phyloP scores from a whole-genome alignment of 2,888 invertebrate genomes.

The Conus canariensis region DNA sequence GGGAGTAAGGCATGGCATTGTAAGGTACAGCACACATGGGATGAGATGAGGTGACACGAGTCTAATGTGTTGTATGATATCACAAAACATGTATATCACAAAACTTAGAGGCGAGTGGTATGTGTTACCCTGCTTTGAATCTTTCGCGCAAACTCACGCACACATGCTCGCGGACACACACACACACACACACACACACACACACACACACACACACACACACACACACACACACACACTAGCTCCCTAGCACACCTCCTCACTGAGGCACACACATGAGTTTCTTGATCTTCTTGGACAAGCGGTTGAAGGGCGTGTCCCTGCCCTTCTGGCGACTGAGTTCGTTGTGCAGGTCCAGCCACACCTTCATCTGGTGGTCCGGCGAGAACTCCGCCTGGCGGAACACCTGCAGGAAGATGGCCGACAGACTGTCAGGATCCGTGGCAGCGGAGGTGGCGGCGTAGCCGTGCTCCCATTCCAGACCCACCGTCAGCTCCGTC shows the following conservation, averaged over 20 bases:
- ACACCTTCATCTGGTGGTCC: slow-evolving; percentile 79
- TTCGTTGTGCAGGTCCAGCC: slow-evolving; percentile 16
- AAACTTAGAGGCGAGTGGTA: too few relatives aligned
- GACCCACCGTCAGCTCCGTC: slow-evolving; percentile 86
- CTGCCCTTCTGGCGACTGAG: not conserved
- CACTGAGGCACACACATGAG: slow-evolving; percentile 22
- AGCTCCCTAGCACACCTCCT: not conserved
- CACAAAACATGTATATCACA: too few relatives aligned
- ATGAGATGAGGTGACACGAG: too few relatives aligned
- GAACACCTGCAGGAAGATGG: slow-evolving; percentile 90
- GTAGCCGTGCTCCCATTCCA: slow-evolving; percentile 96
- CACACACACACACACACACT: not conserved
- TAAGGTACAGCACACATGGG: too few relatives aligned
- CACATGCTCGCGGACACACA: slow-evolving; percentile 5
- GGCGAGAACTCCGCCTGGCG: slow-evolving; percentile 94
- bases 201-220: not conserved
- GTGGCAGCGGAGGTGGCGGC: slow-evolving; percentile 92
- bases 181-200: slow-evolving; percentile 20
- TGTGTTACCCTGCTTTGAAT: too few relatives aligned
- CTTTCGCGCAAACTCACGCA: not conserved
- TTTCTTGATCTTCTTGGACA: slow-evolving; percentile 3
- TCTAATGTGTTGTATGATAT: too few relatives aligned
- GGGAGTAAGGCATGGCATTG: too few relatives aligned
- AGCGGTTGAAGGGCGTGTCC: not conserved
- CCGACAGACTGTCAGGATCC: slow-evolving; percentile 86